Percentiles rank a stretch among this genome's conserved stretches.
Evolutionary conservation across 2,888 invertebrate species (phyloP).

Genomic region (Allygus modestus): DNA sequence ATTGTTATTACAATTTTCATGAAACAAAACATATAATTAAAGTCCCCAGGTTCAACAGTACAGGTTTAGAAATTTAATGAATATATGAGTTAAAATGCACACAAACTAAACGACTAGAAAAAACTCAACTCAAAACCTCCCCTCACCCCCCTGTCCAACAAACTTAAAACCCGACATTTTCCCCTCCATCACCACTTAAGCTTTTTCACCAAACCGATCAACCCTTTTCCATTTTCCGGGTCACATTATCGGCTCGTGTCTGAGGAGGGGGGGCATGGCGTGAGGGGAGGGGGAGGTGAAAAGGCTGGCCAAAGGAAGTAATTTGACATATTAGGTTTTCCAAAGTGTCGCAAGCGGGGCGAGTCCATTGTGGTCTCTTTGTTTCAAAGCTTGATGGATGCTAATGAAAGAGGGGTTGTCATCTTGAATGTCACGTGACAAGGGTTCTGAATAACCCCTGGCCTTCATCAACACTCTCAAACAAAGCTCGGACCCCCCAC

Average conservation of each 20-base stretch:
- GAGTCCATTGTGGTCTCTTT: slow-evolving; percentile 54
- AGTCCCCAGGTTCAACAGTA: too few relatives aligned
- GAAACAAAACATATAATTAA: too few relatives aligned
- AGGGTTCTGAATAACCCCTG: slow-evolving; percentile 62
- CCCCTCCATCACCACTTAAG: slow-evolving; percentile 39
- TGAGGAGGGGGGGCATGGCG: slow-evolving; percentile 60
- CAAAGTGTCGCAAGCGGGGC: slow-evolving; percentile 49
- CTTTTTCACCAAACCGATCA: slow-evolving; percentile 45
- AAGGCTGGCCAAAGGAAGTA: slow-evolving; percentile 55
- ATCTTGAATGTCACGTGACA: slow-evolving; percentile 64
- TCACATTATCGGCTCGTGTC: slow-evolving; percentile 20
- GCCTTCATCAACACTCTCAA: slow-evolving; percentile 60
- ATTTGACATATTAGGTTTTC: slow-evolving; percentile 60
- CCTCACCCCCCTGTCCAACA: not conserved
- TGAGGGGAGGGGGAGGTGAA: slow-evolving; percentile 59
- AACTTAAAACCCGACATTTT: slow-evolving; percentile 4
- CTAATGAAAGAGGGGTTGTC: slow-evolving; percentile 66
- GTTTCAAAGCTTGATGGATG: slow-evolving; percentile 66
- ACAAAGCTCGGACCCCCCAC: slow-evolving; percentile 39
- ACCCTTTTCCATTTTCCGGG: slow-evolving; percentile 41
- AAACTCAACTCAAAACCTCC: not conserved
- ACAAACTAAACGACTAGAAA: not conserved
- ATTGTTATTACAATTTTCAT: too few relatives aligned
- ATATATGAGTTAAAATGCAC: too few relatives aligned
- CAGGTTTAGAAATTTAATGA: too few relatives aligned